Base-by-base conservation (phyloP, 2,113 vertebrate species). In the Galemys pyrenaicus region DNA sequence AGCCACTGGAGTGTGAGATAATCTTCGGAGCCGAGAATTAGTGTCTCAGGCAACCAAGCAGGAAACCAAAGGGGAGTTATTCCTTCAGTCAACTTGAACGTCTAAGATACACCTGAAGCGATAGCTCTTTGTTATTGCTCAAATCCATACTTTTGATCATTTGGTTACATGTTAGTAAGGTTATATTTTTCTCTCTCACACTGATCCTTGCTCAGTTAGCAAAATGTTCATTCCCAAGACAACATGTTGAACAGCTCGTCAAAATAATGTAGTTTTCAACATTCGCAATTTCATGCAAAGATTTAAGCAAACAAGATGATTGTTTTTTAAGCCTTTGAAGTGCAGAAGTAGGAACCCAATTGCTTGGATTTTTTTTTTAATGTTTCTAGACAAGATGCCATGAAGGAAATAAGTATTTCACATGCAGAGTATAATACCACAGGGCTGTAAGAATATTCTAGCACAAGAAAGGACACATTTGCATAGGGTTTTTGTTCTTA, bases 1-100 rank as follows among this genome's bases (percentile, higher is more conserved):
- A 97, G 97, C 93, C 93, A 94, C 89, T 96, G 94, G 96, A 98
- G 96, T 98, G 97, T 98, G 97, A 98, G 97, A 98, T 97, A 96
- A 98, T 98, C 97, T 98, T 97, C 71, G 22, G 97, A 97, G 89
- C 93, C 96, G 97, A 98, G 97, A 98, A 98, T 98, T 98, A 98
- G 93, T 94, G 88, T 98, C 94, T 98, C 46, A 15, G 91, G 93
- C 96, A 98, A 95, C 95, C 96, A 96, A 96, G 96, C 0, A 2
- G 97, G 96, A 97, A 98, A 97, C 92, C 95, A 95, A 98, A 96
- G 89, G 93, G 94, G 96, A 97, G 91, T 97, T 96, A 97, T 96
- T 98, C 89, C 93, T 97, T 95, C 95, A 96, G 96, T 84, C 39
- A 96, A 95, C 84, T 97, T 98, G 96, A 98, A 97, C 78, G 87